These are phyloP conservation scores for Laticauda laticaudata DNA, from an alignment of 2,113 vertebrate species.

Conservation along the genomic window DNA sequence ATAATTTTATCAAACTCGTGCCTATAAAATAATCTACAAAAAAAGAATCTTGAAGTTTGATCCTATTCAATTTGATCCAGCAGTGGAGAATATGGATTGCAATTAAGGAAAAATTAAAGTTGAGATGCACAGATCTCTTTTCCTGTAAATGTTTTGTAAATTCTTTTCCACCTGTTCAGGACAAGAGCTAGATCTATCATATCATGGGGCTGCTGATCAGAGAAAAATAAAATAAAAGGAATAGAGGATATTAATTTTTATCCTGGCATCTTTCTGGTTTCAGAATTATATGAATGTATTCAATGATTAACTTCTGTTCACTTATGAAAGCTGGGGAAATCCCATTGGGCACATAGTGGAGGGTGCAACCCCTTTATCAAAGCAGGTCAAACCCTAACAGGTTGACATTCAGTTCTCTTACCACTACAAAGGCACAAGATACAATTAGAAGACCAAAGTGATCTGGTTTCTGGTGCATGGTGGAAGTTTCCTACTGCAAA, in stretches of 20 bases:
- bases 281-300: background rate
- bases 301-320: background rate
- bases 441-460: background rate
- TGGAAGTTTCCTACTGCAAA: background rate
- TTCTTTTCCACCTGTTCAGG: background rate
- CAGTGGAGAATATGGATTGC: background rate
- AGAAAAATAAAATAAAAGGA: background rate
- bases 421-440: background rate
- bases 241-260: background rate
- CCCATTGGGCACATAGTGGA: background rate
- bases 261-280: background rate
- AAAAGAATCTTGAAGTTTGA: background rate
- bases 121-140: background rate
- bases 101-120: background rate
- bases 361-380: background rate
- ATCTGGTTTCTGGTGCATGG: background rate
- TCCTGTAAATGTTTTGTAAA: background rate
- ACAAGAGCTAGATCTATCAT: background rate
- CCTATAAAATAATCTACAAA: background rate
- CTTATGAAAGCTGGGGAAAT: background rate
- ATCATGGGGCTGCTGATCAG: background rate
- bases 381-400: background rate
- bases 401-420: background rate
- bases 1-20: background rate
- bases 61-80: background rate